phyloP scores from a whole-genome alignment of 2,888 invertebrate genomes.

The Xanthorhoe designata region DNA sequence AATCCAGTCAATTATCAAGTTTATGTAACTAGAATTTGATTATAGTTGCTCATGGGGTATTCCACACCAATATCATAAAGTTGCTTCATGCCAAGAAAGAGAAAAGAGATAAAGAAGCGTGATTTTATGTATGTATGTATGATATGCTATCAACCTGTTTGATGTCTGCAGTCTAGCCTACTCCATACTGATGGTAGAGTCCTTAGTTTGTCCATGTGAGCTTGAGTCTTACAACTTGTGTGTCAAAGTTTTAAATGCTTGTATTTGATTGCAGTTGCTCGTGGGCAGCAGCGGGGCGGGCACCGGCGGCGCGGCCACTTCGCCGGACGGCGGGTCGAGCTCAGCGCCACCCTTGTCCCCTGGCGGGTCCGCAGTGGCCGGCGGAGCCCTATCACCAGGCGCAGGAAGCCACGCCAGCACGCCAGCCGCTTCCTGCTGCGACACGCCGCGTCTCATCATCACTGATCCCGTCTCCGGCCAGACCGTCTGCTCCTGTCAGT shows the following conservation, averaged over 20 bases:
- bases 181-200: too few species aligned
- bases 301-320: constrained; percentile 90
- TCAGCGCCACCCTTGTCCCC: constrained; percentile 91
- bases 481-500: constrained; percentile 97
- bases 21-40: too few species aligned
- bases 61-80: too few species aligned
- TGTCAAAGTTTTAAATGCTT: neutral
- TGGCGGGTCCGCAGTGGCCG: constrained; percentile 88
- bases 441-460: constrained; percentile 95
- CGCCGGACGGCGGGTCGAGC: constrained; percentile 89
- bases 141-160: too few species aligned
- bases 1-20: too few species aligned
- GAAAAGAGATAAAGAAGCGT: too few species aligned
- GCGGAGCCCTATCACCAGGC: constrained; percentile 86
- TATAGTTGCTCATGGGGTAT: too few species aligned
- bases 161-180: too few species aligned
- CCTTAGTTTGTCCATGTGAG: neutral
- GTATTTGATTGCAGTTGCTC: constrained; percentile 85
- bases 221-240: neutral
- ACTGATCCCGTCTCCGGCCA: constrained; percentile 97
- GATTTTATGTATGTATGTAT: too few species aligned
- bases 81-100: too few species aligned
- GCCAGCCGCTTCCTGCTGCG: constrained; percentile 90
- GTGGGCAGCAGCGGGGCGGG: constrained; percentile 91
- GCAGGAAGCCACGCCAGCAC: constrained; percentile 83